Base-by-base conservation (phyloP, 2,888 invertebrate genomes). In the Megaustenia siamemsis region DNA sequence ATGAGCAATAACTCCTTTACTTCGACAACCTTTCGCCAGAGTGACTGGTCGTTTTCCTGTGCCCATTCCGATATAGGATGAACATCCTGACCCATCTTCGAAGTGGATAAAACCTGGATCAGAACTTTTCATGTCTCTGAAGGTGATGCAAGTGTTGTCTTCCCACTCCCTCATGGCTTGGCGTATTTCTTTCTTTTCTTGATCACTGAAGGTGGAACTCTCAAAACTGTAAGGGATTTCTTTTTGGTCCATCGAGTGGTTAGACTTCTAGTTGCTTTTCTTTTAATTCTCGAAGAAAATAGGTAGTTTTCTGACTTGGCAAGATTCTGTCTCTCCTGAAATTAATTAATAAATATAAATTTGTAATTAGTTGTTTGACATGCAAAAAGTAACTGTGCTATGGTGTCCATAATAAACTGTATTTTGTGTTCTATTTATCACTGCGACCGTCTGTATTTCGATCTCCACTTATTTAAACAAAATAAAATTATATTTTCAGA, bases 1-100 rank as follows among this genome's bases (percentile, higher is more conserved):
- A 78, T 91, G 91, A 10, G 90, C 86, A 24, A 88, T 85, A 73
- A 84, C 75, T 0, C 86, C 86, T 82, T 87, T 86, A 71, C 71
- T 78, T 32, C 76, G 38, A n/a, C 82, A 86, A 1, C 77, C 60
- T 10, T 21, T 53, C 1, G 87, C 87, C 28, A 87, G 78, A 3
- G 86, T 82, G 12, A 87, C 60, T 0, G 80, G 60, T 28, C 84
- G 87, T 15, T 68, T 18, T 4, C 84, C 79, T 21, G 63, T 69
- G 21, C 38, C 45, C 84, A 78, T 87, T 12, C 87, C 87, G 68
- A 87, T 78, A 35, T 82, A 75, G 1, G 85, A 86, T 5, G 71
- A 87, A 53, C 87, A 87, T 32, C 86, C 86, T 40, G 63, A 49
- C 3, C 86, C 86, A 75, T 87, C 81, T 66, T 85, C 84, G 32